Conservation (phyloP, 2,888 invertebrate genomes). For the Rhaphigaster nebulosa region DNA sequence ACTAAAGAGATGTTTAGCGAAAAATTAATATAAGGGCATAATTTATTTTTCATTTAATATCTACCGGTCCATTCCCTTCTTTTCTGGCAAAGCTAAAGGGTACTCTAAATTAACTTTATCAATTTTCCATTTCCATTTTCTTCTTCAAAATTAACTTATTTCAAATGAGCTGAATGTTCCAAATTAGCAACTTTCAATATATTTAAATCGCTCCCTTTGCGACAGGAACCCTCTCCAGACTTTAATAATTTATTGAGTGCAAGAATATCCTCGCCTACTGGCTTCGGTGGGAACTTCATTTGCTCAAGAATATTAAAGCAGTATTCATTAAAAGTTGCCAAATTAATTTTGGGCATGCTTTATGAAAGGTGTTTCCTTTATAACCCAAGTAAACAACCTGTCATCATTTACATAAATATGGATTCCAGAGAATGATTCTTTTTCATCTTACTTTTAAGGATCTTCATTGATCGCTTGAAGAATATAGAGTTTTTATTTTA, state of each 20-base stretch:
- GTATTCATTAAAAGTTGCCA: constrained; percentile 35
- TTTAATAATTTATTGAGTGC: constrained; percentile 17
- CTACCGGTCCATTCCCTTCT: not conserved
- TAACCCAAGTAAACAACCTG: not conserved
- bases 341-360: constrained; percentile 12
- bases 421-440: not conserved
- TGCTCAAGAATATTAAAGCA: constrained; percentile 26
- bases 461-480: no score
- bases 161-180: not conserved
- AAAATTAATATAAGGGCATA: not conserved
- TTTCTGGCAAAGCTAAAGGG: not conserved
- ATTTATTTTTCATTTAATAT: not conserved
- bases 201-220: constrained; percentile 3
- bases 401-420: not conserved
- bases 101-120: not conserved
- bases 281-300: constrained; percentile 5
- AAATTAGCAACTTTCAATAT: not conserved
- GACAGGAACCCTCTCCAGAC: not conserved
- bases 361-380: not conserved
- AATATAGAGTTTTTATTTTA: no score
- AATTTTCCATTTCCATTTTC: not conserved
- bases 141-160: not conserved
- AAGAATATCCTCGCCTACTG: not conserved
- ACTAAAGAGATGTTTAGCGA: not conserved
- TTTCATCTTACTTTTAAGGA: not conserved